phyloP scores from a whole-genome alignment of 2,888 invertebrate species.

The Cephus pulcher region DNA sequence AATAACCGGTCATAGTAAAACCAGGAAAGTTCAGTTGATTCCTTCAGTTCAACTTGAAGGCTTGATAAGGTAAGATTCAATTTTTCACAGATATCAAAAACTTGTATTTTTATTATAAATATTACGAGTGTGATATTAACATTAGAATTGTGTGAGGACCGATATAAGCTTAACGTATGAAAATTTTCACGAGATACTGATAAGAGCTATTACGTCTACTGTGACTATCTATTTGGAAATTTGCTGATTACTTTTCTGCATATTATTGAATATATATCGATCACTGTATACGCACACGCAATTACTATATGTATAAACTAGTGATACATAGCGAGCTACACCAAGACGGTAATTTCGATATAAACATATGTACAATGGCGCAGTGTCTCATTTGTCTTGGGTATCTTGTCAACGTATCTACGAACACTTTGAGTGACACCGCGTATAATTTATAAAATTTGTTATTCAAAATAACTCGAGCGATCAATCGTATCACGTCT shows the following conservation, averaged over 20 bases:
- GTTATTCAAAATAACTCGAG: background rate
- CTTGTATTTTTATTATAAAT: constrained; percentile 17
- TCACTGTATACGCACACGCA: constrained; percentile 26
- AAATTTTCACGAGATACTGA: background rate
- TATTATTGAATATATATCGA: constrained; percentile 16
- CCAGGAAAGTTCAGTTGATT: background rate
- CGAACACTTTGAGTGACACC: background rate
- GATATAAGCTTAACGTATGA: background rate
- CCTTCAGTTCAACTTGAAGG: background rate
- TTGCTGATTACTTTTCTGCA: background rate
- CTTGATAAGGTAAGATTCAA: background rate
- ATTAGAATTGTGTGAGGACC: background rate
- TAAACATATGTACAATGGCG: constrained; percentile 45
- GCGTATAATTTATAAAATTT: background rate
- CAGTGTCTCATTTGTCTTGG: constrained; percentile 8
- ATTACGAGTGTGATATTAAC: background rate
- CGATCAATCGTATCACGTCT: background rate
- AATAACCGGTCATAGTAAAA: background rate
- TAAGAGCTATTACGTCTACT: background rate
- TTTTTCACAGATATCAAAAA: constrained; percentile 16
- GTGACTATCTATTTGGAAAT: background rate
- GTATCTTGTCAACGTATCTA: background rate
- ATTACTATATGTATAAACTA: constrained; percentile 24
- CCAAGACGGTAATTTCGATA: constrained; percentile 24
- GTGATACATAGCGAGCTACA: constrained; percentile 10